Evolutionary conservation across 2,113 vertebrate genomes (phyloP).

Genomic region (Chamaetylas fuelleborni): DNA sequence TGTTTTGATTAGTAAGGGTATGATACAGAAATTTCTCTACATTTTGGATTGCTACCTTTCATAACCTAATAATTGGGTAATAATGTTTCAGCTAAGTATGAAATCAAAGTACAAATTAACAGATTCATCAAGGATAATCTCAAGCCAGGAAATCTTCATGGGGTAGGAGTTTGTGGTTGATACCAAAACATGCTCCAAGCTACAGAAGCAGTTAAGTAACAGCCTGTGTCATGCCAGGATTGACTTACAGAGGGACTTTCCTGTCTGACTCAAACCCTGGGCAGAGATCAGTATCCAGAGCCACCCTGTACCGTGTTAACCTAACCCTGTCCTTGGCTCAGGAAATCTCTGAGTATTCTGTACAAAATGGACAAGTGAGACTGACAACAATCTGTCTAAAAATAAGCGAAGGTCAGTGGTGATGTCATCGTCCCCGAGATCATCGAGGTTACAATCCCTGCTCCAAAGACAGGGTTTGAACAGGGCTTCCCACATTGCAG

Average conservation of each 20-base stretch:
- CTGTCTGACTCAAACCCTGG: background rate
- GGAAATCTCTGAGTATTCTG: background rate
- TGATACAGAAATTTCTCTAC: background rate
- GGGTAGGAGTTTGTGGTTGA: background rate
- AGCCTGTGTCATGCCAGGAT: background rate
- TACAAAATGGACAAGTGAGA: background rate
- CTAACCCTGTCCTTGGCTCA: background rate
- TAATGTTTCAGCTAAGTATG: background rate
- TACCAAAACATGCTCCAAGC: background rate
- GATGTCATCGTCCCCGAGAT: background rate
- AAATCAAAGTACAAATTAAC: background rate
- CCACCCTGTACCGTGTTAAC: background rate
- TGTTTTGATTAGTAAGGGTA: background rate
- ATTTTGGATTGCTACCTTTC: background rate
- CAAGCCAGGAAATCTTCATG: background rate
- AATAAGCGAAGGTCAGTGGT: slow-evolving; percentile 26
- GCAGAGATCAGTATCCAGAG: background rate
- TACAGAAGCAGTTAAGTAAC: background rate
- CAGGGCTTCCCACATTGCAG: background rate
- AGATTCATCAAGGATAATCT: background rate
- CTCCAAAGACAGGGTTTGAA: background rate
- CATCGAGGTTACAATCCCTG: background rate
- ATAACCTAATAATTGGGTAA: background rate
- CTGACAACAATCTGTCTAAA: slow-evolving; percentile 2
- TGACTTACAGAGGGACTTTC: background rate